These are phyloP conservation scores for Megaptera novaeangliae DNA, from an alignment of 2,113 vertebrate genomes.

Conservation along the genomic window DNA sequence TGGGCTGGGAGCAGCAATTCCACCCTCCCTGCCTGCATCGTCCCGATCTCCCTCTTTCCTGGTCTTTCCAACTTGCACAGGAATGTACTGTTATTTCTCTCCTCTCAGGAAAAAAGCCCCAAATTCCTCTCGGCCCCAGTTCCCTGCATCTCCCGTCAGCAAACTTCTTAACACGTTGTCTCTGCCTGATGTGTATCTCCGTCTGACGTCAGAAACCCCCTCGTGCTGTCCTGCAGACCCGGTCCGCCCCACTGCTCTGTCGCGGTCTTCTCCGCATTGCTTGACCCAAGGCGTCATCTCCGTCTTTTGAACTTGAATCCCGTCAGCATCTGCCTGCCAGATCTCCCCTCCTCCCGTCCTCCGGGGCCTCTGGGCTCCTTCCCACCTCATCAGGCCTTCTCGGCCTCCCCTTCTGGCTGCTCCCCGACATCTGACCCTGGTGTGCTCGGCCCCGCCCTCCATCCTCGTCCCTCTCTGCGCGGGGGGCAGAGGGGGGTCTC, in stretches of 20 bases:
- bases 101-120: neutral
- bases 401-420: neutral
- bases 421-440: neutral
- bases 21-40: rapidly evolving
- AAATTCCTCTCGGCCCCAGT: rapidly evolving
- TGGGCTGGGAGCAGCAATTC: neutral
- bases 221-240: rapidly evolving
- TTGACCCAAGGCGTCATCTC: neutral
- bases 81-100: rapidly evolving
- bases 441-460: no score
- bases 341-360: no score
- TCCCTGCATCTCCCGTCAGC: no score
- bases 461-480: neutral
- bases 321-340: rapidly evolving
- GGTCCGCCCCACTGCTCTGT: rapidly evolving
- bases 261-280: rapidly evolving
- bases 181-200: rapidly evolving
- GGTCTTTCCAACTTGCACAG: rapidly evolving
- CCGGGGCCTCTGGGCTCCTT: neutral
- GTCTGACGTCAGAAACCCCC: neutral
- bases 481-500: neutral
- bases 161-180: rapidly evolving
- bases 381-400: rapidly evolving
- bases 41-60: rapidly evolving
- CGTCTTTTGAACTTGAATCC: neutral